Evolutionary conservation across 2,113 vertebrate genomes (phyloP).

Genomic region (Bos javanicus): DNA sequence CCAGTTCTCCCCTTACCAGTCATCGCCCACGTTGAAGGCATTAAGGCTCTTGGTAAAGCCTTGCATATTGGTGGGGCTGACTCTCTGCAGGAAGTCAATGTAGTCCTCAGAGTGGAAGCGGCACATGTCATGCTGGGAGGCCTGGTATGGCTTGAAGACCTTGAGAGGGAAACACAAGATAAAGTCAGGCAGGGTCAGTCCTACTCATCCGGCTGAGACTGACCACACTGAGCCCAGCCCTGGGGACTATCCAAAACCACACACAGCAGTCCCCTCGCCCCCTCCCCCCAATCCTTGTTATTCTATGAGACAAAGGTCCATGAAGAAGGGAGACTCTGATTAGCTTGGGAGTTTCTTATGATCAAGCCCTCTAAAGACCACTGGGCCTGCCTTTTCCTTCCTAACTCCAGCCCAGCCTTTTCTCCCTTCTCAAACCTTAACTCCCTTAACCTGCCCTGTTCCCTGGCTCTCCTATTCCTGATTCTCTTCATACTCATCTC

Average conservation of each 20-base stretch:
- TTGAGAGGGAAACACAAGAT: conserved; percentile 68
- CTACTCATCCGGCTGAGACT: not conserved
- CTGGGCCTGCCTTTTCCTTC: not conserved
- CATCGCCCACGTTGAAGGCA: conserved; percentile 97
- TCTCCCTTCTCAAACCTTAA: not conserved
- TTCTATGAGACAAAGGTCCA: not conserved
- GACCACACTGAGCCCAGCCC: not conserved
- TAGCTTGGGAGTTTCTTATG: not conserved
- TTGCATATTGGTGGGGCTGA: conserved; percentile 99
- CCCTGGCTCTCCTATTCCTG: not conserved
- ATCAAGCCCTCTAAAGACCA: not conserved
- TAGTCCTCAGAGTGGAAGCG: conserved; percentile 99
- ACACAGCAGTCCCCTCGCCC: not conserved
- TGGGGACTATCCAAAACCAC: not conserved
- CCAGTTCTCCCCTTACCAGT: conserved; percentile 88
- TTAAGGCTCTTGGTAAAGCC: conserved; percentile 99
- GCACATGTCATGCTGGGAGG: conserved; percentile 99
- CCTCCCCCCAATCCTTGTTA: not conserved
- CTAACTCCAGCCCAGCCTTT: not conserved
- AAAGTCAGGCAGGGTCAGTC: not conserved
- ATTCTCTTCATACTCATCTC: not conserved
- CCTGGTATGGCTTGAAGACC: conserved; percentile 99
- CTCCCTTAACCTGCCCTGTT: not conserved
- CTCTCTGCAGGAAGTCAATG: conserved; percentile 98
- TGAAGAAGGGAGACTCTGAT: not conserved